Base-by-base conservation (phyloP, 2,888 invertebrate genomes). In the Anorthoa munda region DNA sequence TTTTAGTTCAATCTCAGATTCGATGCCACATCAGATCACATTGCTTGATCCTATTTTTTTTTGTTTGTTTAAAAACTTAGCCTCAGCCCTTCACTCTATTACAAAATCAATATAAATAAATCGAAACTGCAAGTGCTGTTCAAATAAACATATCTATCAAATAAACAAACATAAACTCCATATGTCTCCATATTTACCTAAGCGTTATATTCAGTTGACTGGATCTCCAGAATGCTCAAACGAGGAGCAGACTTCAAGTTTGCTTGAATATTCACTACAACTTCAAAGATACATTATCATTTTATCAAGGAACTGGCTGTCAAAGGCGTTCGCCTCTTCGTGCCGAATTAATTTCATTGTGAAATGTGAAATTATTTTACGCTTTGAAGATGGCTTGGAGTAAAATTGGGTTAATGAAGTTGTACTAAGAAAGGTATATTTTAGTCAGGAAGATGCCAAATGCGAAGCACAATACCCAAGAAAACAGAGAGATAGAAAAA, bases 281-380 rank as follows among this genome's bases (percentile, higher is more conserved):
- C 53, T 55, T 73, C 76, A 73, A 58, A 73, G 76, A 50, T 77
- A 50, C 55, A 65, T 48, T 55, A 26, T 77, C 46, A 59, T 46
- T 59, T 26, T 45, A 26, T 21, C 9, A 50, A 50, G 21, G 18
- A 39, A 75, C 72, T 26, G 13, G 5, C 17, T 23, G 45, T 66
- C 68, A 76, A 66, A 76, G 58, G 56, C 73, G 21, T 26, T 56
- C 15, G 18, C 26, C 55, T 66, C 45, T 50, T 66, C 26, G 56
- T 15, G n/a, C 5, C 50, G 15, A 12, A 21, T 48, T 73, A 76
- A 76, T 76, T 76, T 45, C 21, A 66, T 50, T 76, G 66, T 50
- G 18, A 66, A 66, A 58, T 76, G 66, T 50, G 18, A 66, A 66
- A 58, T 76, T 26, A 76, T 67, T 45, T n/a, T 21, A 26, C 11